phyloP scores from a whole-genome alignment of 1,140 invertebrate genomes.

The Halyomorpha halys region DNA sequence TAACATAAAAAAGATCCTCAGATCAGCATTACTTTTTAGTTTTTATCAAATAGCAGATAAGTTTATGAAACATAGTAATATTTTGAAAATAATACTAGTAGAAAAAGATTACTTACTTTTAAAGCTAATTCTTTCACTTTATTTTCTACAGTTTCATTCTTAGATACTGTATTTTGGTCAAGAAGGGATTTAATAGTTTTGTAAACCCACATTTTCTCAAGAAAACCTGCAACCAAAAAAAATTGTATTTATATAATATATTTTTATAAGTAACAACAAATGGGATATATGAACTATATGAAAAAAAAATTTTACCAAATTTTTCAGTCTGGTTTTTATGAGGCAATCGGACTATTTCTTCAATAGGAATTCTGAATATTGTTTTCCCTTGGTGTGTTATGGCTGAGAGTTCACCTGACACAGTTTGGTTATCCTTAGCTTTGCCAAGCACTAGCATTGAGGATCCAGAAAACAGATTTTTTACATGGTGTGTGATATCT shows the following conservation, averaged over 20 bases:
- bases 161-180: not conserved
- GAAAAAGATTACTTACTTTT: not conserved
- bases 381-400: not conserved
- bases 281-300: too few species aligned
- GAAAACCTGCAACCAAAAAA: not conserved
- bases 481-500: not conserved
- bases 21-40: too few species aligned
- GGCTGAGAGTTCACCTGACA: not conserved
- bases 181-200: not conserved
- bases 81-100: too few species aligned
- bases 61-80: too few species aligned
- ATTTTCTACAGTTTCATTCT: conserved; percentile 2
- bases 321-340: too few species aligned
- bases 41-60: too few species aligned
- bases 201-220: conserved; percentile 2
- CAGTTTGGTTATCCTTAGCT: not conserved
- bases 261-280: too few species aligned
- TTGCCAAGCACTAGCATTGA: not conserved
- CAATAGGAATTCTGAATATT: not conserved
- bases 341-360: not conserved
- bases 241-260: too few species aligned
- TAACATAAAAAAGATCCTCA: too few species aligned
- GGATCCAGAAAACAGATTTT: conserved; percentile 2
- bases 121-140: conserved; percentile 5
- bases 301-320: too few species aligned